phyloP scores from a whole-genome alignment of 2,113 vertebrate species.

The Zingel zingel region DNA sequence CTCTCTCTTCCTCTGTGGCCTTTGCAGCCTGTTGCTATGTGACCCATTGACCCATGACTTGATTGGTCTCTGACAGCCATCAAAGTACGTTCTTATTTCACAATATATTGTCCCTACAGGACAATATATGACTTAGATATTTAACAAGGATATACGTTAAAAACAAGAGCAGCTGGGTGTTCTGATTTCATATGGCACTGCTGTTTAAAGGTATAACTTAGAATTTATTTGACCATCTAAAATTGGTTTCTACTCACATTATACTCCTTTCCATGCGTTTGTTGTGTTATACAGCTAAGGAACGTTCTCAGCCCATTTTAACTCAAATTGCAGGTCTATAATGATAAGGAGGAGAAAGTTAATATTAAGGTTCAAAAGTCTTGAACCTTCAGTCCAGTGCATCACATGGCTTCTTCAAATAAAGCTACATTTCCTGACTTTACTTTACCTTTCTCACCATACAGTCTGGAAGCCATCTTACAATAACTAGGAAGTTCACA shows the following conservation, averaged over 20 bases:
- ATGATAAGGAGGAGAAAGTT: conserved; percentile 46
- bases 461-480: conserved; percentile 29
- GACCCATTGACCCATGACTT: conserved; percentile 69
- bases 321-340: conserved; percentile 59
- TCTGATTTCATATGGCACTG: neutral
- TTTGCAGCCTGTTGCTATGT: conserved; percentile 58
- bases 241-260: conserved; percentile 22
- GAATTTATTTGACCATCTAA: conserved; percentile 41
- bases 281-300: conserved; percentile 25
- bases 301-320: conserved; percentile 33
- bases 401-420: conserved; percentile 32
- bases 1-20: conserved; percentile 44
- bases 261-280: conserved; percentile 45
- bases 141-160: neutral
- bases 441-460: conserved; percentile 23
- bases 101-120: conserved; percentile 21
- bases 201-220: conserved; percentile 35
- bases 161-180: conserved; percentile 6
- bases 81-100: conserved; percentile 45
- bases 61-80: conserved; percentile 64
- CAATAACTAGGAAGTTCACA: conserved; percentile 39
- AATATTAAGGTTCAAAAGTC: conserved; percentile 52
- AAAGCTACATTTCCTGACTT: conserved; percentile 25
- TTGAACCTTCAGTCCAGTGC: conserved; percentile 17
- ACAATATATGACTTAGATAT: conserved; percentile 10